Percentiles rank a stretch among this genome's conserved stretches.
These are phyloP conservation scores for Echinometra lucunter DNA, from an alignment of 53 echinoderm and acorn worm genomes.

Conservation along the genomic window DNA sequence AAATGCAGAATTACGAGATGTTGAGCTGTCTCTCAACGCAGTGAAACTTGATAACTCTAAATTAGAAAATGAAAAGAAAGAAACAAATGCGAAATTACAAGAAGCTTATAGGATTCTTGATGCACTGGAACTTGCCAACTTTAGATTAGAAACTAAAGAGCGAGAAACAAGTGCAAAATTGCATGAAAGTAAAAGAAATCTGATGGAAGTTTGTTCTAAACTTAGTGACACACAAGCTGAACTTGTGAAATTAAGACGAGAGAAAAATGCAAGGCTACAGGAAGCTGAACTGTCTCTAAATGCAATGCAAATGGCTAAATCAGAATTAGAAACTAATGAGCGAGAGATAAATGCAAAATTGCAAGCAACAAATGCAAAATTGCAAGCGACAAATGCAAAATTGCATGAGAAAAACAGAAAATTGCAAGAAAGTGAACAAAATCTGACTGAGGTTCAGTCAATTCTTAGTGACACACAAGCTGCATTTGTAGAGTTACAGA, in stretches of 20 bases:
- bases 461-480: not conserved
- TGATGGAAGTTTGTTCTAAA: not conserved
- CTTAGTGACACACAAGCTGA: not conserved
- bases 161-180: no score
- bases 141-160: no score
- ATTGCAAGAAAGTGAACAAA: not conserved
- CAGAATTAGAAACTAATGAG: not conserved
- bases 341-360: not conserved
- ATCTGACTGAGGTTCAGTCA: not conserved
- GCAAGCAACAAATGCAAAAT: not conserved
- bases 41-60: not conserved
- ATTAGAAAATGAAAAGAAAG: no score
- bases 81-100: no score
- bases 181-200: not conserved
- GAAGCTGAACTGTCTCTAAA: not conserved
- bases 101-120: no score
- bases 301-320: not conserved
- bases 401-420: not conserved
- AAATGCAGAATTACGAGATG: not conserved
- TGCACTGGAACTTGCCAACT: no score
- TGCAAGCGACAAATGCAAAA: not conserved
- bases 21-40: not conserved
- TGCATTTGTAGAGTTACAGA: not conserved
- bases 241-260: not conserved
- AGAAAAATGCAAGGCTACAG: no score